Base-by-base conservation (phyloP, 2,797 vertebrate species). In the Salmo trutta region DNA sequence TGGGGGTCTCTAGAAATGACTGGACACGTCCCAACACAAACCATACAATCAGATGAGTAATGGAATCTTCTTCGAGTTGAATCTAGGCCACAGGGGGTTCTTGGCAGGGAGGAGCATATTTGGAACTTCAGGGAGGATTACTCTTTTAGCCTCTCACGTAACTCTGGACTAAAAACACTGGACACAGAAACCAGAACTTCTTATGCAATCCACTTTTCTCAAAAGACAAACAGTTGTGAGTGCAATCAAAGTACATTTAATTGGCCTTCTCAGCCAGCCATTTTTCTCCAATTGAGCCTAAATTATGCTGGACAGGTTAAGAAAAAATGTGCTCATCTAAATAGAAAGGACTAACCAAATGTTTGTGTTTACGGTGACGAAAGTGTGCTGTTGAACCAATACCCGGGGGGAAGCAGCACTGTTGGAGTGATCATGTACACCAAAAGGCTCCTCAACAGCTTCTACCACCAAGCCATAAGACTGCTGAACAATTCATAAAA, bases 11-110 rank as follows among this genome's bases (percentile, higher is more conserved):
- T 36, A 70, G 71, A 75, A 83, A 47, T 65, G 73, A 85, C 78
- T 83, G 78, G 80, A 84, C 88, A 77, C 54, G 66, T 83, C 67
- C 64, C 33, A 19, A 79, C 82, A 81, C 77, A 79, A 71, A 70
- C 65, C 66, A 76, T 52, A 0, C 6, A 36, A 84, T 88, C 82
- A 87, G 86, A 90, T 88, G 83, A 87, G 77, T 15, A 85, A 21
- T 21, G 17, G 77, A 64, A 82, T 29, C 15, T 29, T n/a, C 47
- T 51, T 59, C 77, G 77, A 73, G 82, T 77, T 24, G 74, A 74
- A 85, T 80, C 36, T 56, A 68, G 29, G 77, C 71, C 77, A 75
- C 72, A 71, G 29, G 70, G 79, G 81, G 73, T 17, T 31, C 47
- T 73, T 67, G 77, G 74, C 69, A 87, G 69, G 73, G 74, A n/a